phyloP scores from a whole-genome alignment of 2,797 vertebrate genomes.

The Onychomys arenicola region DNA sequence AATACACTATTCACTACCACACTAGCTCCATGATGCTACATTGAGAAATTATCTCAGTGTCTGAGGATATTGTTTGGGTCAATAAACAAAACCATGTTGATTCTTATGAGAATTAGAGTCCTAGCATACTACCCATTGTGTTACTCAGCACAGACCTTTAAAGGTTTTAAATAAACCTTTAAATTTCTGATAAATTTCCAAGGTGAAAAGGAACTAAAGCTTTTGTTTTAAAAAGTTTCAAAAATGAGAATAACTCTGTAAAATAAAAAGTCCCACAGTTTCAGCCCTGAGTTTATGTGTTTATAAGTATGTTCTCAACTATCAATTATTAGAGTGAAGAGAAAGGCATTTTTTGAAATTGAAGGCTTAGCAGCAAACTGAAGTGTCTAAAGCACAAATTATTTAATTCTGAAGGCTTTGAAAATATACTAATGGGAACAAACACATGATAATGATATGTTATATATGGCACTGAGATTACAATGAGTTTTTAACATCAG shows the following conservation, averaged over 20 bases:
- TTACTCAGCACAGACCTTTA: not conserved
- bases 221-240: not conserved
- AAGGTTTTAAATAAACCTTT: not conserved
- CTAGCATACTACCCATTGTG: not conserved
- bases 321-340: not conserved
- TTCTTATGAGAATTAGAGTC: not conserved
- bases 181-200: not conserved
- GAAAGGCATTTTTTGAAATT: not conserved
- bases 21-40: not conserved
- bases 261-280: not conserved
- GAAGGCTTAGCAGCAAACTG: not conserved
- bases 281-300: not conserved
- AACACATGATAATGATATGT: not conserved
- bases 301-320: not conserved
- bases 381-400: not conserved
- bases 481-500: not conserved
- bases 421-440: not conserved
- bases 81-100: not conserved
- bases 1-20: not conserved
- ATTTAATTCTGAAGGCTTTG: not conserved
- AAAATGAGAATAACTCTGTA: not conserved
- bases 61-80: not conserved
- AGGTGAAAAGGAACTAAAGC: not conserved
- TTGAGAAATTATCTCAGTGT: constrained; percentile 12
- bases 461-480: not conserved